Percentiles rank a stretch among this genome's conserved stretches.
Evolutionary conservation across 2,113 vertebrate species (phyloP).

Genomic region (Gulo gulo): DNA sequence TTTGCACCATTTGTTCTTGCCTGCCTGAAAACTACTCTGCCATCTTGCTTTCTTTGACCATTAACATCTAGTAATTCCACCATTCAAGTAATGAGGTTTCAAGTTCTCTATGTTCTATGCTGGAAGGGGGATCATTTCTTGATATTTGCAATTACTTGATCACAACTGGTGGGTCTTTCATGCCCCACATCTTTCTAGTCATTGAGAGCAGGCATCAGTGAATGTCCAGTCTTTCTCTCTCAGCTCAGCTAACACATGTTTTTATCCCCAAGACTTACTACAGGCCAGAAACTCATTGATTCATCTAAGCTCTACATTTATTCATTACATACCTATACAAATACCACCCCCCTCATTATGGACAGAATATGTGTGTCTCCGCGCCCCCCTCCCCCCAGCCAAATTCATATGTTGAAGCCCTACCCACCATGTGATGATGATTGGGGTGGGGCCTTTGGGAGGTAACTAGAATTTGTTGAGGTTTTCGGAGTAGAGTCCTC

Average conservation of each 20-base stretch:
- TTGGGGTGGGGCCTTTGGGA: background rate
- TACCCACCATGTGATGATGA: background rate
- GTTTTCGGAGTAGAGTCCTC: too few species aligned
- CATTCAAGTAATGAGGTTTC: too few species aligned
- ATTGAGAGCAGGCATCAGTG: background rate
- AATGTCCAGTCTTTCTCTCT: background rate
- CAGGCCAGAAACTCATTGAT: background rate
- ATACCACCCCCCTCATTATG: fast-evolving
- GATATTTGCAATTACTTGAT: background rate
- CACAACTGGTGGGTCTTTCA: background rate
- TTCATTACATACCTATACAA: background rate
- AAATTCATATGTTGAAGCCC: background rate
- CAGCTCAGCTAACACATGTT: background rate
- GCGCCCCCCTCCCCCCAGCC: too few species aligned
- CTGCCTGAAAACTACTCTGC: background rate
- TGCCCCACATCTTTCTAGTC: background rate
- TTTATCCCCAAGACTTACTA: background rate
- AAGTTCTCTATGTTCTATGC: background rate
- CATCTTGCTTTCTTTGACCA: background rate
- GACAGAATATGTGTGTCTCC: background rate
- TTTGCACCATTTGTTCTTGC: background rate
- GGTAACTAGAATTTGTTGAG: background rate
- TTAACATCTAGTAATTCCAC: background rate
- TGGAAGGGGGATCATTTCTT: fast-evolving
- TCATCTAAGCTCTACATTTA: background rate